These are phyloP conservation scores for Magallana angulata DNA, from an alignment of 1,140 invertebrate genomes.

Conservation along the genomic window DNA sequence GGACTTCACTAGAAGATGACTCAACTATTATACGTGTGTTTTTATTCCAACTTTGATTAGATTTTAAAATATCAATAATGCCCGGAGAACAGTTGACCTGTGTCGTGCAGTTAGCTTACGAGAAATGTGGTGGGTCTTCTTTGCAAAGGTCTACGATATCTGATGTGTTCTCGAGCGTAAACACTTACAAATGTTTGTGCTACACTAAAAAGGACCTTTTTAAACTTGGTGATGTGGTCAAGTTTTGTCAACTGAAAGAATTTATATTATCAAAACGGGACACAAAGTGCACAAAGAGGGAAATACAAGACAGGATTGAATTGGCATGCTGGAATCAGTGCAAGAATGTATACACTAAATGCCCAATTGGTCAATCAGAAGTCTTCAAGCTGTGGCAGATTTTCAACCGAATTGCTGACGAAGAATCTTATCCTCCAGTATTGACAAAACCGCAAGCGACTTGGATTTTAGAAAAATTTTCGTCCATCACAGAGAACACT, in stretches of 20 bases:
- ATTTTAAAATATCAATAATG: not conserved
- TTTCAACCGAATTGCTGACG: conserved; percentile 46
- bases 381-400: conserved; percentile 54
- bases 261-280: conserved; percentile 29
- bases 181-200: not conserved
- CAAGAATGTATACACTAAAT: not conserved
- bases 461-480: conserved; percentile 51
- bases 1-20: too few species aligned
- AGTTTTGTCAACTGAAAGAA: conserved; percentile 17
- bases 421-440: conserved; percentile 47
- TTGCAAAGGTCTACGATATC: not conserved
- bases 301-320: conserved; percentile 18
- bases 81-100: conserved; percentile 45
- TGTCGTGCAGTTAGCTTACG: conserved; percentile 15
- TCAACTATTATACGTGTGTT: too few species aligned
- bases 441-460: conserved; percentile 8
- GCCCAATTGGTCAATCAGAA: not conserved
- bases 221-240: not conserved
- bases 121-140: not conserved
- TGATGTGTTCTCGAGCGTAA: not conserved
- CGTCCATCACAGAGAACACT: not conserved
- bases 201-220: not conserved
- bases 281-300: not conserved
- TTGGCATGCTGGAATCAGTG: conserved; percentile 7
- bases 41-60: too few species aligned